These are phyloP conservation scores for Nasonia longicornis DNA, from an alignment of 1,140 invertebrate species.

Conservation along the genomic window DNA sequence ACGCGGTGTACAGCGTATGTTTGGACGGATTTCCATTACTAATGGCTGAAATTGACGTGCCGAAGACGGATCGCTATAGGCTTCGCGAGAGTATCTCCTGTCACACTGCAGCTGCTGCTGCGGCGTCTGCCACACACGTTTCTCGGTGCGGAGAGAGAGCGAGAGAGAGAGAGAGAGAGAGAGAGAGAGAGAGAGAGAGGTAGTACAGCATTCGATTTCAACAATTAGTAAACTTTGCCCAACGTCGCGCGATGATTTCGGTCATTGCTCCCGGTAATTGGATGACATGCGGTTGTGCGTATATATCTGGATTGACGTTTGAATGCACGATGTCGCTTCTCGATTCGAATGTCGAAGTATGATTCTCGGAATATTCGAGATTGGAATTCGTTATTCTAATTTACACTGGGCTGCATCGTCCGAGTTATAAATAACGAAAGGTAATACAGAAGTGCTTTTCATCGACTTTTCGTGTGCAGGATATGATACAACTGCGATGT, in stretches of 20 bases:
- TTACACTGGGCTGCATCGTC: no score
- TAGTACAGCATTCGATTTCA: background rate
- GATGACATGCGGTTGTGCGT: no score
- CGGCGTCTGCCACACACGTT: no score
- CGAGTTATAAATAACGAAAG: no score
- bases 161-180: no score
- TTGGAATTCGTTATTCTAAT: no score
- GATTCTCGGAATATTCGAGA: no score
- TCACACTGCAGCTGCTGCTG: background rate
- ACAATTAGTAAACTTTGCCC: constrained; percentile 1
- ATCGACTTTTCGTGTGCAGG: background rate
- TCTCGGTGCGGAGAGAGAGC: no score
- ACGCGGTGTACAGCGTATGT: background rate
- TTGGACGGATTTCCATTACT: constrained; percentile 13
- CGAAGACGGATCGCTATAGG: constrained; percentile 2
- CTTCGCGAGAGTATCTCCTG: background rate
- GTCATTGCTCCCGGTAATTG: background rate
- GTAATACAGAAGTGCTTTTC: background rate
- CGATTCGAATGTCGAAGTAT: no score
- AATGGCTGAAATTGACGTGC: constrained; percentile 10
- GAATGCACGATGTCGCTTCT: background rate
- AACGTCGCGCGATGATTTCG: background rate
- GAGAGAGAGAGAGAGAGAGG: no score
- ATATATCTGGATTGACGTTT: background rate
- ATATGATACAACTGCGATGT: background rate